These are phyloP conservation scores for Podotricha telesiphe DNA, from an alignment of 2,888 invertebrate species.

Conservation along the genomic window DNA sequence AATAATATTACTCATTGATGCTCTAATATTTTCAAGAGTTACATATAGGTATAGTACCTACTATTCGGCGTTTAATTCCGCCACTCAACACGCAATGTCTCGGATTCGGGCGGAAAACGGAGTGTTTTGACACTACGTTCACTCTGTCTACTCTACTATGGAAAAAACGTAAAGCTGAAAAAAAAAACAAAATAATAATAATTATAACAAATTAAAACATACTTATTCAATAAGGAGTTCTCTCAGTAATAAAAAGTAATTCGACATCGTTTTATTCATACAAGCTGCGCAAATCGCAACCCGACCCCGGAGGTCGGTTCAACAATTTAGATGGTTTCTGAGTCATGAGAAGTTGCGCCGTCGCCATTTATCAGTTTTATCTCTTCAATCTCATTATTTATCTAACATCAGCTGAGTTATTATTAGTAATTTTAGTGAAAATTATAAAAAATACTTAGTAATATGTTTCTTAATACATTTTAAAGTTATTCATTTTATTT, in stretches of 20 bases:
- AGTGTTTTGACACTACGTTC: too few species aligned
- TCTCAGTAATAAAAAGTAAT: constrained; percentile 37
- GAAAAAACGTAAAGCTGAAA: too few species aligned
- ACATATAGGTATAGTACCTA: too few species aligned
- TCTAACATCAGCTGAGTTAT: neutral
- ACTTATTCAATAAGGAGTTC: constrained; percentile 28
- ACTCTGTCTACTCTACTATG: too few species aligned
- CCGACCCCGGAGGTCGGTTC: constrained; percentile 67
- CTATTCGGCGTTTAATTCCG: too few species aligned
- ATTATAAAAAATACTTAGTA: neutral
- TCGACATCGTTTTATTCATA: constrained; percentile 43
- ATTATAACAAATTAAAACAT: neutral
- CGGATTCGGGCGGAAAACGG: too few species aligned
- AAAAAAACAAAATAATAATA: neutral
- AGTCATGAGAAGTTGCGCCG: constrained; percentile 52
- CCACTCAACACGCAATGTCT: too few species aligned
- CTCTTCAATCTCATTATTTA: constrained; percentile 27
- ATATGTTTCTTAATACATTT: neutral
- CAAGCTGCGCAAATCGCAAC: constrained; percentile 54
- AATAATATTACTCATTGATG: too few species aligned
- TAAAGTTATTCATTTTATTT: neutral
- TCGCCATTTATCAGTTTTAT: constrained; percentile 30
- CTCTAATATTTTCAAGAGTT: too few species aligned
- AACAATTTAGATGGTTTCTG: constrained; percentile 60
- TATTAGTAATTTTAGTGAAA: constrained; percentile 3